Conservation (phyloP, 2,888 invertebrate species). For the Synergus japonicus region DNA sequence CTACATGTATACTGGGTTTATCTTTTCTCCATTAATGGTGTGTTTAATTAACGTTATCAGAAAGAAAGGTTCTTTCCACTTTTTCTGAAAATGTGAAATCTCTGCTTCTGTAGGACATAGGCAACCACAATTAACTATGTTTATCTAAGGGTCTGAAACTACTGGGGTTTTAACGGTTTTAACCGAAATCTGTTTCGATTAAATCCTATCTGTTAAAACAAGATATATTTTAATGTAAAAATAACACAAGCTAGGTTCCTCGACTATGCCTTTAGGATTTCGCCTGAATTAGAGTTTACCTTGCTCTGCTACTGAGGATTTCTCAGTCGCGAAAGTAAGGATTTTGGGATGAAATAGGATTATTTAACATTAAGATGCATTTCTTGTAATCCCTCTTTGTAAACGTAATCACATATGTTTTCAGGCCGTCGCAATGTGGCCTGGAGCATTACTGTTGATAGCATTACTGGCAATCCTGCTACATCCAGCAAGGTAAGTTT, state of each 20-base stretch:
- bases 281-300: not conserved
- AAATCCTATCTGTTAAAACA: constrained; percentile 51
- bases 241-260: not conserved
- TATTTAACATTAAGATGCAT: constrained; percentile 34
- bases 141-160: not conserved
- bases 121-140: not conserved
- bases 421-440: constrained; percentile 77
- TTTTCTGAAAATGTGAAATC: not conserved
- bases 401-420: constrained; percentile 67
- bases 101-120: not conserved
- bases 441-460: constrained; percentile 76
- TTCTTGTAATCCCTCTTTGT: constrained; percentile 53
- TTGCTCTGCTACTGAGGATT: constrained; percentile 6
- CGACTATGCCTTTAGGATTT: not conserved
- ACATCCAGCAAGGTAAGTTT: constrained; percentile 72
- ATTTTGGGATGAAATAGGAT: constrained; percentile 23
- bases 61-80: not conserved
- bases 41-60: constrained; percentile 17
- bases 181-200: constrained; percentile 51
- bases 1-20: not conserved
- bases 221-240: constrained; percentile 28
- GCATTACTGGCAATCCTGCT: constrained; percentile 74
- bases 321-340: not conserved
- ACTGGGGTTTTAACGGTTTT: constrained; percentile 23
- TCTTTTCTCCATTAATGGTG: not conserved